Evolutionary conservation across 2,113 vertebrate species (phyloP), one percentile per base, ranked within the genome.

Genomic region (Phaethornis superciliosus): DNA sequence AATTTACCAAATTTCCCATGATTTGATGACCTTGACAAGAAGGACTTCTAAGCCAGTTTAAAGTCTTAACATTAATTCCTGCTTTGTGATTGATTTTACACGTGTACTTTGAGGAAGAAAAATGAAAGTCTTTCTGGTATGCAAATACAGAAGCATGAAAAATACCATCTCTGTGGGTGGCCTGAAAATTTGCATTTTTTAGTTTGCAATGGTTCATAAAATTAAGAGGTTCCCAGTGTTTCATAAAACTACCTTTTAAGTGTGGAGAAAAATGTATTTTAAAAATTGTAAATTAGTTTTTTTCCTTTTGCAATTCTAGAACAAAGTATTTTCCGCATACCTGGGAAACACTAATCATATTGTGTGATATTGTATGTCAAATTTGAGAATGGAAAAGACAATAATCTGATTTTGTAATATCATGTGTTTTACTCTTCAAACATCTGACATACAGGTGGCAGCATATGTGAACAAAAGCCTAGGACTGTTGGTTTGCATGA

Each of bases 91-190:
- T 81, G 94, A 88, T 95, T 96, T 95, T 90, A 65, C 95, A 90
- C 68, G 19, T 87, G 86, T 26, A 77, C 62, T 64, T 84, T 49
- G 72, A 67, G 26, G 69, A 47, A 85, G 81, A 82, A 94, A 96
- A 91, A 94, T 27, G 70, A 95, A 94, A 93, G 91, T 93, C 79
- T 64, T 90, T 91, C 68, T 94, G 85, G 81, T 87, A 85, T 90
- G 90, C 65, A 90, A 90, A 91, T 69, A 84, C 85, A 89, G 92
- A 91, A 93, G 82, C 75, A 90, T 68, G 76, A 88, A 92, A 94
- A 96, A 89, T 49, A 20, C 64, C 68, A 63, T 59, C 88, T 90
- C 35, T 35, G 88, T 68, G 91, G 88, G 95, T 96, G 93, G 92
- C 67, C 82, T 64, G 69, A 49, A 93, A 65, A 52, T 70, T 52